Evolutionary conservation across 2,888 invertebrate genomes (phyloP).

Genomic region (Iselma pallidipennis): DNA sequence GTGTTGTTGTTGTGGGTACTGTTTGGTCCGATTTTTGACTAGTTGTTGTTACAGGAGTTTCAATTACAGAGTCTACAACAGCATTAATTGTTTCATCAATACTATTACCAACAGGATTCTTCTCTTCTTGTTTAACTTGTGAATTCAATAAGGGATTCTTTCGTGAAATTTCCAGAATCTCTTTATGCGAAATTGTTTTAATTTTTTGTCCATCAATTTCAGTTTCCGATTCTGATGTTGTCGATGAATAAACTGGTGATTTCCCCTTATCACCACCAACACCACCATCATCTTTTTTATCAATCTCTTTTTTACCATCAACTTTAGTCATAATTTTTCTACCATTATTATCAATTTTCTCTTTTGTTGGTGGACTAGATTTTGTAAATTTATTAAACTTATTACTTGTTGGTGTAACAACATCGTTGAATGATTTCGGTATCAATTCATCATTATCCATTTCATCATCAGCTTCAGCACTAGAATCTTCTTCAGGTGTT

Average conservation of each 20-base stretch:
- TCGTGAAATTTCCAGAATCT: constrained; percentile 47
- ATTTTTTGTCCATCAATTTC: constrained; percentile 57
- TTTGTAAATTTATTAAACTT: constrained; percentile 50
- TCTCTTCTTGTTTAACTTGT: constrained; percentile 22
- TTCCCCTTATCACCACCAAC: constrained; percentile 31
- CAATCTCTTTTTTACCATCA: constrained; percentile 22
- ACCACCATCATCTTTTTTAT: constrained; percentile 18
- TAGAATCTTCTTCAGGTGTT: constrained; percentile 65
- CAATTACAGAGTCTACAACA: not conserved
- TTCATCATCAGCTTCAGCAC: constrained; percentile 69
- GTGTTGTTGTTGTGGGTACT: not conserved
- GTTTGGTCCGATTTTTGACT: constrained; percentile 11
- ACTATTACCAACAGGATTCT: constrained; percentile 26
- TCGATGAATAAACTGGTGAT: constrained; percentile 44
- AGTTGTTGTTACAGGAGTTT: not conserved
- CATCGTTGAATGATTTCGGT: constrained; percentile 51
- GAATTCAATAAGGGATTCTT: constrained; percentile 27
- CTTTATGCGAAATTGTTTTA: constrained; percentile 53
- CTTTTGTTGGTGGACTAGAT: constrained; percentile 51
- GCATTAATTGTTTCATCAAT: constrained; percentile 5
- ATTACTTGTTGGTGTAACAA: constrained; percentile 50
- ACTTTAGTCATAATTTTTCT: constrained; percentile 13
- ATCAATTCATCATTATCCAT: constrained; percentile 67
- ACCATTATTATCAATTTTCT: constrained; percentile 51
- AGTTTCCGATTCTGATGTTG: constrained; percentile 55